phyloP scores from a whole-genome alignment of 1,140 invertebrate genomes.

The Bursaphelenchus mucronatus region DNA sequence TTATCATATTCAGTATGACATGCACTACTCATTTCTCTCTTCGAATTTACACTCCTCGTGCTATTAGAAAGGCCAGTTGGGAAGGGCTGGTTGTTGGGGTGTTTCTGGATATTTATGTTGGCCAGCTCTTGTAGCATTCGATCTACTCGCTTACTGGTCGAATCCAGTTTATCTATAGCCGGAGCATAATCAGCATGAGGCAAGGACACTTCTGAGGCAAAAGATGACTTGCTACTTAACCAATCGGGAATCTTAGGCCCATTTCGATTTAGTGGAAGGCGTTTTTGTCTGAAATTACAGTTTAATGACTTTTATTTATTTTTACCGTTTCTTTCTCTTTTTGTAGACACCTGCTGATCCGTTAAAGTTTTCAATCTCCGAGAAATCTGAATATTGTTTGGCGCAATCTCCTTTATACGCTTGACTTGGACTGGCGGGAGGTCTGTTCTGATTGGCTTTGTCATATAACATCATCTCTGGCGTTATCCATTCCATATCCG shows the following conservation, averaged over 20 bases:
- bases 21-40: slow-evolving; percentile 47
- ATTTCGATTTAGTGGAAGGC: slow-evolving; percentile 26
- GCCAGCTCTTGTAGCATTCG: slow-evolving; percentile 51
- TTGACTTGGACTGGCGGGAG: background rate
- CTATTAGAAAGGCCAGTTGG: slow-evolving; percentile 31
- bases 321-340: slow-evolving; percentile 21
- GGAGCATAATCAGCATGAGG: slow-evolving; percentile 17
- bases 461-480: slow-evolving; percentile 52
- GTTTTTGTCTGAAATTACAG: slow-evolving; percentile 26
- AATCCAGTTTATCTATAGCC: slow-evolving; percentile 42
- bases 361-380: slow-evolving; percentile 31
- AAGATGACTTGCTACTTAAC: slow-evolving; percentile 34
- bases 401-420: slow-evolving; percentile 34
- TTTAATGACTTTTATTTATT: slow-evolving; percentile 31
- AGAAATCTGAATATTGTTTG: slow-evolving; percentile 40
- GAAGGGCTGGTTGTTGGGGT: slow-evolving; percentile 24
- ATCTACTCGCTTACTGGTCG: slow-evolving; percentile 52
- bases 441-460: slow-evolving; percentile 22
- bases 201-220: slow-evolving; percentile 41
- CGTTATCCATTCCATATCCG: slow-evolving; percentile 58
- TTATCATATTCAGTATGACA: slow-evolving; percentile 56
- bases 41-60: slow-evolving; percentile 28
- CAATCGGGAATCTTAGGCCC: slow-evolving; percentile 41
- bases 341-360: slow-evolving; percentile 1
- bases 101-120: slow-evolving; percentile 26